phyloP scores from a whole-genome alignment of 2,888 invertebrate species.

The Pinctada fucata region DNA sequence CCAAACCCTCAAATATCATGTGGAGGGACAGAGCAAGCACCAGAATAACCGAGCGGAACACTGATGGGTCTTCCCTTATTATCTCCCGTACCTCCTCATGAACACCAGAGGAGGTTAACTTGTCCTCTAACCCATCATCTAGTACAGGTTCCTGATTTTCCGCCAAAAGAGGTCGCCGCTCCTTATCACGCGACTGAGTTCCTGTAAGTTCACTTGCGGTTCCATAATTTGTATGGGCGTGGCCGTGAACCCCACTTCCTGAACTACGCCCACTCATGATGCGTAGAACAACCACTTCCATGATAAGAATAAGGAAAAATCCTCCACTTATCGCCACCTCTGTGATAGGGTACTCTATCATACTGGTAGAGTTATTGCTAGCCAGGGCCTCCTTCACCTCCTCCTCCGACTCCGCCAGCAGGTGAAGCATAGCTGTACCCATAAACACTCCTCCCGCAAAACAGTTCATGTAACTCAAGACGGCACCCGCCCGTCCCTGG shows the following conservation, averaged over 20 bases:
- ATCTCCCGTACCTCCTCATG: constrained; percentile 18
- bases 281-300: constrained; percentile 11
- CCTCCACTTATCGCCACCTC: constrained; percentile 23
- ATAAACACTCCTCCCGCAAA: constrained; percentile 22
- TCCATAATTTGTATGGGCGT: neutral
- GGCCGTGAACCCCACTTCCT: neutral
- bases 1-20: constrained; percentile 80
- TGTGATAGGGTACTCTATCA: constrained; percentile 6
- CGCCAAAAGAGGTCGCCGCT: neutral
- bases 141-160: neutral
- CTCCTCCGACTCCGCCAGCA: constrained; percentile 16
- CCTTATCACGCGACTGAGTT: neutral
- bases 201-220: neutral
- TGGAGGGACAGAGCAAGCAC: constrained; percentile 80
- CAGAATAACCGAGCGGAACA: constrained; percentile 72
- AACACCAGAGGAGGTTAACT: constrained; percentile 7
- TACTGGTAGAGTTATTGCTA: neutral
- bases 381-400: constrained; percentile 6
- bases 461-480: constrained; percentile 19
- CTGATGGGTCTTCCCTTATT: constrained; percentile 5
- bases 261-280: neutral
- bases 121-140: constrained; percentile 3
- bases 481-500: neutral
- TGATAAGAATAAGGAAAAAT: constrained; percentile 22
- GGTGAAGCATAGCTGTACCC: constrained; percentile 18